Base-by-base conservation (phyloP, 2,888 invertebrate species). In the Hybos culiciformis region DNA sequence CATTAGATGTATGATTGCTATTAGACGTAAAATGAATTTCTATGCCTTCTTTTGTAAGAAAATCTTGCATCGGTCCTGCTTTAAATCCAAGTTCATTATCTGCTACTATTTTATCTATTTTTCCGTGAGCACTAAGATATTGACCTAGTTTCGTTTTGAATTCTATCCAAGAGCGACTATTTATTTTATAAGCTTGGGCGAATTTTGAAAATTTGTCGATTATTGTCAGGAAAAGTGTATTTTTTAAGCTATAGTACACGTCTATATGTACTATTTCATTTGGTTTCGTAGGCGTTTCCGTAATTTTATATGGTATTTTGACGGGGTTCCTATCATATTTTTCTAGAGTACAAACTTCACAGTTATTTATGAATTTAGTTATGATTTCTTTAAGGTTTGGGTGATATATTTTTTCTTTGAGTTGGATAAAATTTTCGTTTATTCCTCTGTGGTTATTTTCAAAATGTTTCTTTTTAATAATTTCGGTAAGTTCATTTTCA, bases 401-500 rank as follows among this genome's bases (percentile, higher is more conserved):
- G 17, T 49, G 42, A 36, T 45, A 52, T 9, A 48, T 38, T 26
- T 41, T n/a, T 1, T 41, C 24, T 45, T 48, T 49, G 14, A 47
- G 40, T 8, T 45, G 40, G 33, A 47, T 41, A 32, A 46, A 48
- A 38, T 46, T 49, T 36, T 47, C 43, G 8, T 40, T 43, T n/a
- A 49, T 46, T 12, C 47, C 50, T 34, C 43, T 31, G 36, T 52
- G 48, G n/a, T 49, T 52, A 42, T 55, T 53, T n/a, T 39, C n/a
- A 44, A 46, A 42, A 31, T 50, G 46, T 34, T 46, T 47, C 8
- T 46, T 19, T 37, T 40, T 38, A 41, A 50, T 50, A 23, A 48
- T 39, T 46, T 46, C 43, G 7, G 46, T 29, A 40, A 45, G 32
- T 33, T 26, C 41, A 17, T 44, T 33, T 40, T 44, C 42, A 4